These are phyloP conservation scores for Drosophila ezoana DNA, from an alignment of 2,888 invertebrate species.

Conservation along the genomic window DNA sequence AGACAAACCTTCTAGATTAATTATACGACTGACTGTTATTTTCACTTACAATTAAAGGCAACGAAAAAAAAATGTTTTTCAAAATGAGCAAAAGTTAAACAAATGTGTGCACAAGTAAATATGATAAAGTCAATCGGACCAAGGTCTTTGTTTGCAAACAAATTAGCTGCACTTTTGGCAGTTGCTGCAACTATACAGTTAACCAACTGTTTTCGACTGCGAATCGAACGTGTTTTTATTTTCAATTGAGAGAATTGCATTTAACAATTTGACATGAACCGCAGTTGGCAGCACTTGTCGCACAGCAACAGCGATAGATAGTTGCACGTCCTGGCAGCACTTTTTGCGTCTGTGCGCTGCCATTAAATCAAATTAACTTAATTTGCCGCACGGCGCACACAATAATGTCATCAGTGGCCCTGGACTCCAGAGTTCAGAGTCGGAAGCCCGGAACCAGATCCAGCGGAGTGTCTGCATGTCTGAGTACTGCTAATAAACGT, in stretches of 20 bases:
- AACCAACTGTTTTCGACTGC: background rate
- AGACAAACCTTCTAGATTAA: too few species aligned
- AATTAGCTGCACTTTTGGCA: constrained; percentile 10
- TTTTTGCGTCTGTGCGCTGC: constrained; percentile 13
- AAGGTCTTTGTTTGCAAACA: background rate
- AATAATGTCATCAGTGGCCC: constrained; percentile 67
- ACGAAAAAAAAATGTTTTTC: too few species aligned
- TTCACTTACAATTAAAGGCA: too few species aligned
- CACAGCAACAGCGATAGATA: background rate
- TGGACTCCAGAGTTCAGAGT: background rate
- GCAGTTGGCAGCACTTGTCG: constrained; percentile 20
- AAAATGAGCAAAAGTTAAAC: too few species aligned
- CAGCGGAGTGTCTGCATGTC: constrained; percentile 54
- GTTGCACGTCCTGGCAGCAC: constrained; percentile 27
- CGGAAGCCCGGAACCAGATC: background rate
- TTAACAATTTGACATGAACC: background rate
- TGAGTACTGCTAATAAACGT: constrained; percentile 76
- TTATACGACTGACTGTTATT: too few species aligned
- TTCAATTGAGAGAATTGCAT: background rate
- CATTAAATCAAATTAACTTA: constrained; percentile 73
- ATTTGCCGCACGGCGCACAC: constrained; percentile 66
- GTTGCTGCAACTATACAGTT: background rate
- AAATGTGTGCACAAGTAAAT: too few species aligned
- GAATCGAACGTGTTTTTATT: background rate
- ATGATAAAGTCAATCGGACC: too few species aligned